Conservation (phyloP, 30 jellyfish, hydroid and myxozoan species). For the Aurelia sp. region DNA sequence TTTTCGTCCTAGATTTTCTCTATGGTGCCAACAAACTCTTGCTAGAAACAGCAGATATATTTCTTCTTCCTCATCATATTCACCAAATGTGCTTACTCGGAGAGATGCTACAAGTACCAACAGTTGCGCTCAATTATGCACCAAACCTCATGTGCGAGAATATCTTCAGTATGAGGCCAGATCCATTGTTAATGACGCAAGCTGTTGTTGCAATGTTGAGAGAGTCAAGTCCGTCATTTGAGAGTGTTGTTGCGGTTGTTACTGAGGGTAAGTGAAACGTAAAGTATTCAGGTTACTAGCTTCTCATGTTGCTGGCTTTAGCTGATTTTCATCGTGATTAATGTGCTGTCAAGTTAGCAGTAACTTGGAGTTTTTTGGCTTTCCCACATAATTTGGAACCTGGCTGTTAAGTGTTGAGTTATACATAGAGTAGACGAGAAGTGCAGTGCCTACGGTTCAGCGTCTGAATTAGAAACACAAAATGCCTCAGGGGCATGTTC, state of each 20-base stretch:
- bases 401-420: too few relatives aligned
- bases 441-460: too few relatives aligned
- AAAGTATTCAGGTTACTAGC: too few relatives aligned
- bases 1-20: conserved; percentile 37
- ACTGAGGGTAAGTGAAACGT: conserved; percentile 46
- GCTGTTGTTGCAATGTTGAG: conserved; percentile 76
- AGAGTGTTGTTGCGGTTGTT: conserved; percentile 74
- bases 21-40: conserved; percentile 31
- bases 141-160: conserved; percentile 58
- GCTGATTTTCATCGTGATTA: too few relatives aligned
- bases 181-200: conserved; percentile 43
- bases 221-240: conserved; percentile 71
- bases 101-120: conserved; percentile 74
- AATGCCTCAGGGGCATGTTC: too few relatives aligned
- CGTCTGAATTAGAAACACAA: too few relatives aligned
- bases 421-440: too few relatives aligned
- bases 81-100: conserved; percentile 64
- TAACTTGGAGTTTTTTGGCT: too few relatives aligned
- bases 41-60: conserved; percentile 59
- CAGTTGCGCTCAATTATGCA: conserved; percentile 62
- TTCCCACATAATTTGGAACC: too few relatives aligned
- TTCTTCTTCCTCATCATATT: conserved; percentile 61
- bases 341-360: too few relatives aligned
- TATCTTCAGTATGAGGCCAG: conserved; percentile 83
- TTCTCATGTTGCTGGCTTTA: too few relatives aligned